These are phyloP conservation scores for Andrena fulva DNA, from an alignment of 2,888 invertebrate species.

Conservation along the genomic window DNA sequence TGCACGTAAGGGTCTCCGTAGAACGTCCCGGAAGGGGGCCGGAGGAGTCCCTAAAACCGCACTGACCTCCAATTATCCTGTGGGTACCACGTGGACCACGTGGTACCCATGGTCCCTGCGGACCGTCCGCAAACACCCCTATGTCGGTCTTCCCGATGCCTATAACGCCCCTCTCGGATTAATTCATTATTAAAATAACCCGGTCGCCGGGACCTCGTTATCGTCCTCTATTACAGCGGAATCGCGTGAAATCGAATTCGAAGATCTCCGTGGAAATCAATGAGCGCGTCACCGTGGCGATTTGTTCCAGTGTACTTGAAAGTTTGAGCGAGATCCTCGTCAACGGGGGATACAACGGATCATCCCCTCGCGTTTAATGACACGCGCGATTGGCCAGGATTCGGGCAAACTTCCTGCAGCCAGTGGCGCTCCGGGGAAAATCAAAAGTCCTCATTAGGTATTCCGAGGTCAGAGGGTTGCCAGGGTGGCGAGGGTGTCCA, in stretches of 20 bases:
- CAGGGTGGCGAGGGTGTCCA: conserved; percentile 48
- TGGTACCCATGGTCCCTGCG: conserved; percentile 68
- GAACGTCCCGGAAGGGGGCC: conserved; percentile 64
- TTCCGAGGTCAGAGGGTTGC: conserved; percentile 76
- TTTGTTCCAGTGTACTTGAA: not conserved
- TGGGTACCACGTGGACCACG: conserved; percentile 76
- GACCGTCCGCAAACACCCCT: conserved; percentile 76
- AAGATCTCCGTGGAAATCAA: not conserved
- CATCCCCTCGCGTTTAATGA: conserved; percentile 36
- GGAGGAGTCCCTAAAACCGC: conserved; percentile 74
- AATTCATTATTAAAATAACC: conserved; percentile 78
- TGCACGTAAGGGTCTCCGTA: conserved; percentile 65
- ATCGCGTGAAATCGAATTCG: conserved; percentile 58
- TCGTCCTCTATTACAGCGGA: conserved; percentile 50
- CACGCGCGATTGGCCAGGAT: conserved; percentile 59
- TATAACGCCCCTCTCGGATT: conserved; percentile 67
- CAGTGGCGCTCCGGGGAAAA: conserved; percentile 68
- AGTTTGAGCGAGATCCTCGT: not conserved
- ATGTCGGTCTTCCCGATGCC: conserved; percentile 54
- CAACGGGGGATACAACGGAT: not conserved
- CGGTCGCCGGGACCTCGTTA: conserved; percentile 61
- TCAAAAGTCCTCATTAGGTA: conserved; percentile 81
- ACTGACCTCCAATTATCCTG: conserved; percentile 81
- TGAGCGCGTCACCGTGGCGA: not conserved
- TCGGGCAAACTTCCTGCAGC: conserved; percentile 19